These are phyloP conservation scores for Pterocles gutturalis DNA, from an alignment of 2,113 vertebrate genomes.

Conservation along the genomic window DNA sequence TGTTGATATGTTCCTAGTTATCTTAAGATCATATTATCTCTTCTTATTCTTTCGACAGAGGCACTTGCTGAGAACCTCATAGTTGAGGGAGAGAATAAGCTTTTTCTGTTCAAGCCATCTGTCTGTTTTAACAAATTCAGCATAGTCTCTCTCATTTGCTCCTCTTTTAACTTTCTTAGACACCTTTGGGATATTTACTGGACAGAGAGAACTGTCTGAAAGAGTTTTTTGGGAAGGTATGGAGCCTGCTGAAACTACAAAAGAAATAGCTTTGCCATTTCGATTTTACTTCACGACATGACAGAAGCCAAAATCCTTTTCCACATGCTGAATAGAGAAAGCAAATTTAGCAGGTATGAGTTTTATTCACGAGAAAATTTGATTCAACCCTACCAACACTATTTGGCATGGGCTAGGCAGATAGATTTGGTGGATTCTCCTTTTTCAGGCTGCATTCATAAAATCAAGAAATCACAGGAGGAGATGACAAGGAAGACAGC, in stretches of 20 bases:
- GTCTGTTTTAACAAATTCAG: constrained; percentile 45
- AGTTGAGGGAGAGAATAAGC: constrained; percentile 31
- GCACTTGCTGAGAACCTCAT: constrained; percentile 49
- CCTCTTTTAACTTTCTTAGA: not conserved
- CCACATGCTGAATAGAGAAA: not conserved
- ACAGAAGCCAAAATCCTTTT: not conserved
- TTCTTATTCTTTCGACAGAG: constrained; percentile 44
- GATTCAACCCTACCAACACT: not conserved
- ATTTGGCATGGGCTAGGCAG: not conserved
- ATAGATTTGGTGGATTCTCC: not conserved
- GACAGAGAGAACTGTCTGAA: not conserved
- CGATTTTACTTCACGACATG: not conserved
- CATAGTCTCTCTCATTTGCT: not conserved
- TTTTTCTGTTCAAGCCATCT: constrained; percentile 51
- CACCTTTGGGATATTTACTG: not conserved
- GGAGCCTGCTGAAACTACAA: not conserved
- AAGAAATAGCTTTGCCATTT: not conserved
- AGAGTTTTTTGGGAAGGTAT: not conserved
- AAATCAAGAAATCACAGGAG: not conserved
- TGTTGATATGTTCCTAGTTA: constrained; percentile 24
- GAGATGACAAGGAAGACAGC: not conserved
- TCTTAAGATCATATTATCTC: constrained; percentile 49
- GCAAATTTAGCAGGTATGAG: not conserved
- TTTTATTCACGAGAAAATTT: not conserved
- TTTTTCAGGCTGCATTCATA: not conserved